Base-by-base conservation (phyloP, 2,113 vertebrate genomes). In the Stomatorhinus ivindoensis region DNA sequence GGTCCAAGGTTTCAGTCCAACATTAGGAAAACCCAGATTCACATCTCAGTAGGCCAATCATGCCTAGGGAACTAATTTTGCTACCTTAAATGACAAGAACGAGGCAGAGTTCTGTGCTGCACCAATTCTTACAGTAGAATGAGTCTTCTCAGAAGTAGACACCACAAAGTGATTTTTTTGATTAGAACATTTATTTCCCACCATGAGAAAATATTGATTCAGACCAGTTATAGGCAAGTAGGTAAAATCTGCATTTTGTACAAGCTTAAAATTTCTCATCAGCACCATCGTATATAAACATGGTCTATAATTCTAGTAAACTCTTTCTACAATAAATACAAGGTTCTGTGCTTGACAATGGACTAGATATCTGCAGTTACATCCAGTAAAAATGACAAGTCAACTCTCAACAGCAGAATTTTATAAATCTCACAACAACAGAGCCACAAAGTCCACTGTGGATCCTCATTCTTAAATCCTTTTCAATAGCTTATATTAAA, bases 261-360 rank as follows among this genome's bases (percentile, higher is more conserved):
- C 95, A 98, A 98, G 97, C 97, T 97, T 97, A 97, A 96, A 95
- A 95, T 96, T 95, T 96, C 95, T 93, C 95, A 96, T 89, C 95
- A 96, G 95, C 95, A 93, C 95, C 96, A 96, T 97, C 94, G 96
- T 96, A 97, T 97, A 97, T 97, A 97, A 97, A 97, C 96, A 94
- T 92, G 94, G 93, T 96, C 95, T 96, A 96, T 96, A 96, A 96
- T 96, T 96, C 95, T 95, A 95, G 96, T 95, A 96, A 95, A 95
- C 94, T 96, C 95, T 96, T 96, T 96, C 93, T 95, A 97, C 96
- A 98, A 98, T 99, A 98, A 98, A 99, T 98, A 98, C 94, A 97
- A 94, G 94, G 91, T 95, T 96, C 90, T 97, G 96, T 96, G 96
- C 95, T 95, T 94, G 93, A 96, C 95, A 95, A 94, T 95, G 95